A percentile compares a stretch with the other conserved stretches of the same genome.
These are phyloP conservation scores for Molossus alvarezi DNA, from an alignment of 2,797 vertebrate species.

Conservation along the genomic window DNA sequence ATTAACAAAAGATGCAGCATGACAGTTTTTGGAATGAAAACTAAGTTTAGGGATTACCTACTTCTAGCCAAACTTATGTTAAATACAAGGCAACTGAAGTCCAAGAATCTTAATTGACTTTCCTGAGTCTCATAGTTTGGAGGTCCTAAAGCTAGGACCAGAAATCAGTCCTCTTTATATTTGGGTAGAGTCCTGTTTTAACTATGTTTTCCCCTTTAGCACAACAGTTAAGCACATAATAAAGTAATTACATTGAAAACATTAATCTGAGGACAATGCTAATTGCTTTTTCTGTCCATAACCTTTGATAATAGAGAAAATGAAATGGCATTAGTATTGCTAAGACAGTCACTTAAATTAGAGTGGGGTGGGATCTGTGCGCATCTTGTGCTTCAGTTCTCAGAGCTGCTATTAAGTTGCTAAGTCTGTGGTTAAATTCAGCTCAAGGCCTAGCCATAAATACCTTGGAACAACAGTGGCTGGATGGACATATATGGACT, in stretches of 20 bases:
- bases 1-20: background rate
- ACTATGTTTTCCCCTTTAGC: background rate
- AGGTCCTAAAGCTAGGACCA: background rate
- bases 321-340: background rate
- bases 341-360: background rate
- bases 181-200: background rate
- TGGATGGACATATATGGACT: background rate
- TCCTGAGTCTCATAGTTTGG: background rate
- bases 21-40: constrained; percentile 5
- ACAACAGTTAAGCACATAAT: background rate
- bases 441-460: background rate
- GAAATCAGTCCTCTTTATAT: background rate
- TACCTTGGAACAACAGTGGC: background rate
- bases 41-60: background rate
- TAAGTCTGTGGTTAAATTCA: background rate
- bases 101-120: background rate
- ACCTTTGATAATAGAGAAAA: background rate
- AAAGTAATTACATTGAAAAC: background rate
- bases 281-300: constrained; percentile 26
- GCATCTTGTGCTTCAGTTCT: background rate
- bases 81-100: background rate
- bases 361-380: no score
- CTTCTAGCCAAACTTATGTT: background rate
- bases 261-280: background rate
- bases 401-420: background rate